Evolutionary conservation across 35 echinoderm and acorn worm genomes (phyloP).

Genomic region (Antedon bifida): DNA sequence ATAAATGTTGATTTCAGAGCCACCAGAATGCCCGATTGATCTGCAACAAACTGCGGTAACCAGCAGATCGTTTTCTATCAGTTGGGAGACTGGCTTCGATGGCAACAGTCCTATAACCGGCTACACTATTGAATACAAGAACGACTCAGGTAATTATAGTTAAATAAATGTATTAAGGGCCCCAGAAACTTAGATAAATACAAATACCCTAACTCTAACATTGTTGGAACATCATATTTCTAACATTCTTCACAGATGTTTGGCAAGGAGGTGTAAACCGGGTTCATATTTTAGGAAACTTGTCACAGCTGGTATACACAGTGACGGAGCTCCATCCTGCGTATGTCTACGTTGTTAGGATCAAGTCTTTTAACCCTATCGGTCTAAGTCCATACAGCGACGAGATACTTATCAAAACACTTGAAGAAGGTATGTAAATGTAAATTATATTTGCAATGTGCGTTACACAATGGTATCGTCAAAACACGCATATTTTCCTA

Average conservation of each 20-base stretch:
- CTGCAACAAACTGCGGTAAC: constrained; percentile 21
- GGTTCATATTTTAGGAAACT: constrained; percentile 45
- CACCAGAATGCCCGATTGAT: constrained; percentile 61
- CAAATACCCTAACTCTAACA: too few species aligned
- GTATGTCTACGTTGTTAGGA: constrained; percentile 72
- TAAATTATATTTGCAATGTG: too few species aligned
- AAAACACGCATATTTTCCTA: too few species aligned
- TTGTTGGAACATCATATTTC: too few species aligned
- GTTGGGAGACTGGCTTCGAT: constrained; percentile 69
- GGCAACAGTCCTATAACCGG: constrained; percentile 85
- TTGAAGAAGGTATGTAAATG: constrained; percentile 68
- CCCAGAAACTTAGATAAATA: too few species aligned
- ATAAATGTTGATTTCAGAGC: constrained; percentile 27
- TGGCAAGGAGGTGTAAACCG: constrained; percentile 79
- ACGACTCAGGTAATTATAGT: constrained; percentile 45
- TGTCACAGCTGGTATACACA: constrained; percentile 39
- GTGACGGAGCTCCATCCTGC: constrained; percentile 61
- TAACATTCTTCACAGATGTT: constrained; percentile 33
- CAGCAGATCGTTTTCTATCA: constrained; percentile 46
- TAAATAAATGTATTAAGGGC: too few species aligned
- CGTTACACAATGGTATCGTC: too few species aligned
- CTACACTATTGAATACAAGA: constrained; percentile 92
- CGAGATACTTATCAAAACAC: constrained; percentile 65
- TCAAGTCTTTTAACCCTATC: constrained; percentile 72
- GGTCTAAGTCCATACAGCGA: constrained; percentile 62